Base-by-base conservation (phyloP, 2,888 invertebrate genomes). In the Ormia ochracea region DNA sequence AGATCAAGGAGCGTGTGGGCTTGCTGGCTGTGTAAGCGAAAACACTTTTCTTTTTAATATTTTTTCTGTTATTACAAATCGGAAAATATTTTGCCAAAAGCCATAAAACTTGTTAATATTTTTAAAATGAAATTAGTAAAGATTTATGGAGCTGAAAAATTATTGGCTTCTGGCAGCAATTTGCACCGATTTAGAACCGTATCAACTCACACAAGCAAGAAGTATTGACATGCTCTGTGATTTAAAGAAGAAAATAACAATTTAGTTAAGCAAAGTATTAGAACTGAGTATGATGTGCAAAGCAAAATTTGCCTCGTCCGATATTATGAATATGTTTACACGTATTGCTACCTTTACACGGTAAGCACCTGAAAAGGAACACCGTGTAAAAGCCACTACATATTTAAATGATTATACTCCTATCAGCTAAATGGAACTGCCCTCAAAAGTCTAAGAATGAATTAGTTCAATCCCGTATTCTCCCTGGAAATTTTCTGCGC, bases 51-150 rank as follows among this genome's bases (percentile, higher is more conserved):
- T 17, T 59, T 59, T 10, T 28, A 26, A 26, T 12, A 10, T 21
- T 6, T 12, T 6, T 2, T 41, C 23, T 3, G 26, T 48, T 28
- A n/a, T 6, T 14, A 10, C n/a, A 68, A 33, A 17, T 17, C 2
- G 7, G 1, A 12, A n/a, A 38, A 19, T 10, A 59, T 21, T 28
- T 31, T 31, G 43, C 31, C 52, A 61, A 52, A 52, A 61, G 33
- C 61, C 43, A 33, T 52, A 43, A 63, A 61, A 61, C 21, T 12
- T 54, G 48, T 59, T 33, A 23, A 69, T 56, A 33, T 38, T 33
- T 43, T 61, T 23, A 28, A 31, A 21, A 41, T 1, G 0, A 50
- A 59, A 36, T 38, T 45, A 14, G 10, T 21, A 23, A 70, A 52
- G n/a, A 50, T 50, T 61, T 38, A 38, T 61, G 12, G 31, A 6